Evolutionary conservation across 1,140 invertebrate genomes (phyloP), one percentile per base, ranked within the genome.

Genomic region (Achroia grisella): DNA sequence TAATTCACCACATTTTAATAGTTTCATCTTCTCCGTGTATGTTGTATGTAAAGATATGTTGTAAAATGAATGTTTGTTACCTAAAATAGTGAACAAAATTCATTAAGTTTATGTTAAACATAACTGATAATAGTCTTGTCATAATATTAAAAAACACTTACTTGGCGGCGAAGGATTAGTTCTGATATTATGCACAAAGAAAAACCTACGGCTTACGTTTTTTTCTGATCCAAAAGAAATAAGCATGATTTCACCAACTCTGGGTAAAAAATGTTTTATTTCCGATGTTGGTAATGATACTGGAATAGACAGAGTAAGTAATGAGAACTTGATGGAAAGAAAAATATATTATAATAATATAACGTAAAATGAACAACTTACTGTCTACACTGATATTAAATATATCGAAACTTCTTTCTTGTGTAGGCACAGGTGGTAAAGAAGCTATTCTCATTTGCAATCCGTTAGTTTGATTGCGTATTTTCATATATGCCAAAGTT

Each of bases 141-240:
- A 41, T 13, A 37, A 4, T 35, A 28, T 31, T 31, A 10, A 30
- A 30, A 33, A 44, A 43, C 40, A 69, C 73, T 66, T 51, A 84
- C 77, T 73, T 44, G 67, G 51, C 28, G 65, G 67, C 1, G 74
- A 68, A 15, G 71, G 71, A 29, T 77, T 60, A 36, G 46, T 43
- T 47, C 65, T 65, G 8, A 81, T 58, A 54, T 78, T 72, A 35
- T 76, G 59, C 10, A 84, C 76, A 62, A 61, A 84, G 41, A 81
- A 71, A 56, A 84, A 80, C 47, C 72, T 62, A 42, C 53, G 53
- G 43, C 37, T 58, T 45, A 43, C 66, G 0, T 40, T 35, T 12
- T 60, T 53, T 45, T 65, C 62, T 9, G 63, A 48, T 6, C 70
- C 73, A 57, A 81, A 81, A 31, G 61, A 52, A 15, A 77, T 39